Base-by-base conservation (phyloP, 2,888 invertebrate genomes). In the Limenitis camilla region DNA sequence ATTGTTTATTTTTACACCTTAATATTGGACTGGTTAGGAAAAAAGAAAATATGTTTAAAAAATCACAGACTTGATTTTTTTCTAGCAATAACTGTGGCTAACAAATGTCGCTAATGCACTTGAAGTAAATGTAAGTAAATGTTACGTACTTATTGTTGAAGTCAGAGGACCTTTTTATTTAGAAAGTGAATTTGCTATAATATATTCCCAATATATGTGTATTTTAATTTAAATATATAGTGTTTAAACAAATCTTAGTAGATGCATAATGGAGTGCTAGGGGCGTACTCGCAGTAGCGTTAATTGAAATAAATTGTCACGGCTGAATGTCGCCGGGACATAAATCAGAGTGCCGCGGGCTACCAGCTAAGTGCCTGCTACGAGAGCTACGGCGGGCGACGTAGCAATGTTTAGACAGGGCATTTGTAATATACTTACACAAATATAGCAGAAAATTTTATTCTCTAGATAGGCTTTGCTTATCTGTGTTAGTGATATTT, bases 301-400 rank as follows among this genome's bases (percentile, higher is more conserved):
- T 87, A 87, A 87, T 87, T 87, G 87, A 87, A 87, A 87, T 87
- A 81, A 86, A 87, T 86, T 85, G 87, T 86, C 82, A 76, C 78
- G 76, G 72, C 74, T 75, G 72, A 69, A 68, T 74, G 81, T 75
- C 76, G 81, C 70, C 68, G 72, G 76, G 72, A 83, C 81, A 85
- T 86, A 83, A 86, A 86, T 86, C 86, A 86, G 78, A 69, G 72
- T 71, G 83, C 86, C 81, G 73, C 76, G 70, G 83, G 87, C 84
- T 72, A 76, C 76, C 80, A 72, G 79, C 80, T 87, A 84, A 87
- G 86, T 87, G 86, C 86, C 81, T 78, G 78, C 79, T 74, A 74
- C 76, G 72, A 69, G 56, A 46, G 63, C 67, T 62, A 63, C 62
- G 65, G 8, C 62, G 64, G 62, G 63, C 62, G 65, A 8, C 62